Evolutionary conservation across 2,113 vertebrate genomes (phyloP).

Genomic region (Triplophysa dalaica): DNA sequence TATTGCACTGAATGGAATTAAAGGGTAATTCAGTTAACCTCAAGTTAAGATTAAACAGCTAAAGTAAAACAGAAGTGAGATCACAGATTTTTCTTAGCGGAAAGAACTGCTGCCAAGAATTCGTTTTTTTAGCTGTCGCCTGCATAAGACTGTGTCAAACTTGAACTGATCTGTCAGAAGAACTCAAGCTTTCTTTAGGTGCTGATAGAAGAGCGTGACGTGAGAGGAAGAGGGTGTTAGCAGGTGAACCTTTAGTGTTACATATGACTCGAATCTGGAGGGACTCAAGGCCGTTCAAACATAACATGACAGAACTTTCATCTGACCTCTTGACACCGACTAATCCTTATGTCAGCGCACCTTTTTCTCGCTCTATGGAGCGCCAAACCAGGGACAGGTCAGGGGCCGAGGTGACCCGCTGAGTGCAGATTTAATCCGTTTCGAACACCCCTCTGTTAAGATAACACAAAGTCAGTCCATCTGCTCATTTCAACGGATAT

Average conservation of each 20-base stretch:
- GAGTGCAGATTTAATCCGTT: not conserved
- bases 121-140: not conserved
- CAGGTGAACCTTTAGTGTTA: conserved; percentile 20
- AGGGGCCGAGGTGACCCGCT: not conserved
- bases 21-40: conserved; percentile 27
- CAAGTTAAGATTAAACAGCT: not conserved
- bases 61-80: not conserved
- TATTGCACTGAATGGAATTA: conserved; percentile 16
- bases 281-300: conserved; percentile 48
- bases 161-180: not conserved
- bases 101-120: not conserved
- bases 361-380: conserved; percentile 37
- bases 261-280: conserved; percentile 38
- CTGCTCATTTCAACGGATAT: not conserved
- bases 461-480: not conserved
- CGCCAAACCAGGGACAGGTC: conserved; percentile 21
- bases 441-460: not conserved
- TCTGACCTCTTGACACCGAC: conserved; percentile 39
- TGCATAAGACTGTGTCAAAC: not conserved
- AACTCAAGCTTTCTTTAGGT: not conserved
- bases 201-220: conserved; percentile 21
- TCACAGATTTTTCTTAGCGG: not conserved
- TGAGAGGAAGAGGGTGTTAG: conserved; percentile 17
- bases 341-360: conserved; percentile 55
- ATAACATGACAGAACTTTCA: conserved; percentile 45